These are phyloP conservation scores for Melinaea menophilus DNA, from an alignment of 2,888 invertebrate species.

Conservation along the genomic window DNA sequence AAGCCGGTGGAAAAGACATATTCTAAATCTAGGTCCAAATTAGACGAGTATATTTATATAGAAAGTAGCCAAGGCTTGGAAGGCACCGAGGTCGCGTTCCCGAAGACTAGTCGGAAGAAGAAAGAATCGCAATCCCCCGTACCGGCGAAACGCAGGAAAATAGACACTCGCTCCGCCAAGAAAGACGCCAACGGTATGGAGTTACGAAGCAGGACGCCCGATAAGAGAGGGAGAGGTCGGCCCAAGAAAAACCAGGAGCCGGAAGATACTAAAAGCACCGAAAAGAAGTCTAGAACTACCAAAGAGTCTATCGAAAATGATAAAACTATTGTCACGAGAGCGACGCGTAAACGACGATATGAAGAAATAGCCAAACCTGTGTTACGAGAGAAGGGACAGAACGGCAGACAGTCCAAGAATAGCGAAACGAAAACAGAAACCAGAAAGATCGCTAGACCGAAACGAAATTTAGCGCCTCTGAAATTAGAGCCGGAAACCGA, in stretches of 20 bases:
- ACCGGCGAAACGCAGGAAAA: slow-evolving; percentile 63
- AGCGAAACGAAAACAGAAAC: slow-evolving; percentile 37
- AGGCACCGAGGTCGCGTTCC: slow-evolving; percentile 59
- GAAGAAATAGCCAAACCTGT: slow-evolving; percentile 61
- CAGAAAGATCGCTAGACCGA: slow-evolving; percentile 52
- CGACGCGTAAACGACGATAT: slow-evolving; percentile 57
- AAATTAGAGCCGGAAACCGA: slow-evolving; percentile 42
- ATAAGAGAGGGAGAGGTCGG: slow-evolving; percentile 36
- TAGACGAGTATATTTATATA: slow-evolving; percentile 68
- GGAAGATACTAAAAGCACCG: slow-evolving; percentile 31
- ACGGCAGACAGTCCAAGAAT: slow-evolving; percentile 47
- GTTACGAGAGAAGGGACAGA: slow-evolving; percentile 67
- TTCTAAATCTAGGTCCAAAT: slow-evolving; percentile 59
- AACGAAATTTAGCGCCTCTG: slow-evolving; percentile 35
- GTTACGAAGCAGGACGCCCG: slow-evolving; percentile 43
- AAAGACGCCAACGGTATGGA: slow-evolving; percentile 43
- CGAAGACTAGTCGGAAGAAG: slow-evolving; percentile 52
- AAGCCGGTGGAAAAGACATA: slow-evolving; percentile 70
- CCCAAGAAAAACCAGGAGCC: slow-evolving; percentile 30
- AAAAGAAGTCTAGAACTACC: slow-evolving; percentile 47
- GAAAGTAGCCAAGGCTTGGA: slow-evolving; percentile 64
- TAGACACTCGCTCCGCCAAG: slow-evolving; percentile 44
- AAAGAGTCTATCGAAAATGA: slow-evolving; percentile 73
- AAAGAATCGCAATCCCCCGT: slow-evolving; percentile 52
- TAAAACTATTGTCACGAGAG: slow-evolving; percentile 47